Evolutionary conservation across 2,888 invertebrate species (phyloP).

Genomic region (Apocheima hispidaria): DNA sequence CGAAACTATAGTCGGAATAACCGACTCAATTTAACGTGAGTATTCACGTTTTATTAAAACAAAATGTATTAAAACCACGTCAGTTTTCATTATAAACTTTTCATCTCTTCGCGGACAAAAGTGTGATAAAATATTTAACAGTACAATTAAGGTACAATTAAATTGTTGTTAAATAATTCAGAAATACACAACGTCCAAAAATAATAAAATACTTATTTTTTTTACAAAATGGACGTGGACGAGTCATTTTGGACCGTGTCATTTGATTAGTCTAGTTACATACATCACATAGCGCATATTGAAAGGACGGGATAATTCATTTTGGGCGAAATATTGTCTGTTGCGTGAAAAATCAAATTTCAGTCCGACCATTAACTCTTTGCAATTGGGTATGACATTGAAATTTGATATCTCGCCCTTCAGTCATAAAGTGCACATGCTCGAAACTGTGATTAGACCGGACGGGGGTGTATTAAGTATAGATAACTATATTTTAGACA

Average conservation of each 20-base stretch:
- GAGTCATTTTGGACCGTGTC: slow-evolving; percentile 60
- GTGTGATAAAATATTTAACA: slow-evolving; percentile 14
- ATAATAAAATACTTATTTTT: neutral
- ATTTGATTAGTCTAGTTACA: slow-evolving; percentile 68
- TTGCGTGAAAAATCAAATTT: slow-evolving; percentile 61
- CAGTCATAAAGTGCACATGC: slow-evolving; percentile 1
- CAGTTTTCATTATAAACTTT: too few species aligned
- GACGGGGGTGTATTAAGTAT: neutral
- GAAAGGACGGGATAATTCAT: slow-evolving; percentile 73
- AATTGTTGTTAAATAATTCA: too few species aligned
- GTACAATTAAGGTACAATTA: too few species aligned
- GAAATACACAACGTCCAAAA: neutral
- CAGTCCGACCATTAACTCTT: slow-evolving; percentile 45
- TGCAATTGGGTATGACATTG: slow-evolving; percentile 1
- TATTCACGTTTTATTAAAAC: too few species aligned
- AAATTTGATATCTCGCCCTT: slow-evolving; percentile 6
- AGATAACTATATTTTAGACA: neutral
- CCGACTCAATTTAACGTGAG: too few species aligned
- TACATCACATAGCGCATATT: slow-evolving; percentile 52
- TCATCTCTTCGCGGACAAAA: slow-evolving; percentile 33
- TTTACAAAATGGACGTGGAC: slow-evolving; percentile 30
- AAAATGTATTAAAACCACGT: too few species aligned
- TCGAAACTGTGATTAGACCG: neutral
- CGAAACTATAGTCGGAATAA: too few species aligned
- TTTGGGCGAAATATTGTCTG: slow-evolving; percentile 71